Base-by-base conservation (phyloP, 2,797 vertebrate species). In the Channallabes apus region DNA sequence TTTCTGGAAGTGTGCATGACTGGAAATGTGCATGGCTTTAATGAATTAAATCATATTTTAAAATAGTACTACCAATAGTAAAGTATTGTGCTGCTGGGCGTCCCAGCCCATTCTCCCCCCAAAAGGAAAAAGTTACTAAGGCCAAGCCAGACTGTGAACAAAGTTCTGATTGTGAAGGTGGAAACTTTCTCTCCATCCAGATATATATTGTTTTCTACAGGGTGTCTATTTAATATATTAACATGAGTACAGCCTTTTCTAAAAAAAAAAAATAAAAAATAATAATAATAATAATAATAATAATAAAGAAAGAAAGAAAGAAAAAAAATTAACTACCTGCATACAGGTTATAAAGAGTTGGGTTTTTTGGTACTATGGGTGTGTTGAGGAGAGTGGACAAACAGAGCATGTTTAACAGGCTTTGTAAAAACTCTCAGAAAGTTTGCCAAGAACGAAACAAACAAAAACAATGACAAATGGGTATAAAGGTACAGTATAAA, bases 101-200 rank as follows among this genome's bases (percentile, higher is more conserved):
- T 1, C 8, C 27, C 14, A 18, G 2, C 17, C 79, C 41, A 7
- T 1, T 29, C 65, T 64, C 8, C 62, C 62, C 61, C 62, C 15
- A 32, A 54, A 54, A 67, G 79, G 41, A 81, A 81, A 81, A 81
- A 24, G 9, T 81, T 81, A 68, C n/a, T 51, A 67, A 67, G 11
- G 32, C 77, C 77, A 62, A 79, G 27, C 20, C 61, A 80, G 61
- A 46, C 79, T 81, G 79, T 41, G 46, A 81, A 67, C 79, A 81
- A 68, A 68, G 79, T 81, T 80, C n/a, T 80, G 4, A 67, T 81
- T 81, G 79, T 68, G 4, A 24, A 68, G 18, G 67, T 22, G 29
- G 79, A 27, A 3, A 27, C 27, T 24, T 81, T 67, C 11, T 81
- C 46, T 12, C 12, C n/a, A 80, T 65, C 17, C 22, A 6, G 62